Percentiles rank a stretch among this genome's conserved stretches.
Conservation (phyloP, 2,888 invertebrate genomes). For the Tiliacea citrago region DNA sequence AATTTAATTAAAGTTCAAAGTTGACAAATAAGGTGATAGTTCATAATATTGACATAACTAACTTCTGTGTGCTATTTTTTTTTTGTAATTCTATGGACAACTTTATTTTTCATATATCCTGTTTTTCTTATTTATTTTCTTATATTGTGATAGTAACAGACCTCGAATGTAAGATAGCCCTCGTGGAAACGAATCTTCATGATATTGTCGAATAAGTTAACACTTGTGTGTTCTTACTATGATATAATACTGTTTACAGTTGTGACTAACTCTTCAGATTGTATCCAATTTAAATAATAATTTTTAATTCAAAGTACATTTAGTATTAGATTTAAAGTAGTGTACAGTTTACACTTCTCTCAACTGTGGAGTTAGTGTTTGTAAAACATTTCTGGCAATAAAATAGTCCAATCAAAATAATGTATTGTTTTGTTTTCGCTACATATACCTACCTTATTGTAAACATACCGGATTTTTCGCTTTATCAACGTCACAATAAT, state of each 20-base stretch:
- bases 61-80: conserved; percentile 85
- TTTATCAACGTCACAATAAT: conserved; percentile 18
- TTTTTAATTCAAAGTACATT: conserved; percentile 85
- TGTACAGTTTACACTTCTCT: conserved; percentile 87
- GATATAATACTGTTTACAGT: conserved; percentile 74
- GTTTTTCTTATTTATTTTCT: conserved; percentile 89
- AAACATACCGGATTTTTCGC: conserved; percentile 11
- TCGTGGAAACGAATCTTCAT: conserved; percentile 84
- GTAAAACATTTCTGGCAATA: conserved; percentile 90
- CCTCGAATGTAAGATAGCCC: conserved; percentile 86
- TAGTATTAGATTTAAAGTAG: conserved; percentile 86
- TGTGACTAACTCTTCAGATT: conserved; percentile 84
- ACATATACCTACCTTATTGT: conserved; percentile 9
- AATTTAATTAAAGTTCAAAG: conserved; percentile 88
- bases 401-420: conserved; percentile 86
- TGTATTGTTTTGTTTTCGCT: conserved; percentile 63
- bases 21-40: conserved; percentile 88
- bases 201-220: conserved; percentile 76
- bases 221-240: conserved; percentile 80
- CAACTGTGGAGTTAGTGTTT: conserved; percentile 84
- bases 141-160: conserved; percentile 87
- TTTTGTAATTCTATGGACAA: conserved; percentile 83
- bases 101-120: conserved; percentile 84
- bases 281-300: conserved; percentile 76
- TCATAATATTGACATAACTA: conserved; percentile 85